Evolutionary conservation across 2,113 vertebrate species (phyloP).

Genomic region (Eurystomus gularis): DNA sequence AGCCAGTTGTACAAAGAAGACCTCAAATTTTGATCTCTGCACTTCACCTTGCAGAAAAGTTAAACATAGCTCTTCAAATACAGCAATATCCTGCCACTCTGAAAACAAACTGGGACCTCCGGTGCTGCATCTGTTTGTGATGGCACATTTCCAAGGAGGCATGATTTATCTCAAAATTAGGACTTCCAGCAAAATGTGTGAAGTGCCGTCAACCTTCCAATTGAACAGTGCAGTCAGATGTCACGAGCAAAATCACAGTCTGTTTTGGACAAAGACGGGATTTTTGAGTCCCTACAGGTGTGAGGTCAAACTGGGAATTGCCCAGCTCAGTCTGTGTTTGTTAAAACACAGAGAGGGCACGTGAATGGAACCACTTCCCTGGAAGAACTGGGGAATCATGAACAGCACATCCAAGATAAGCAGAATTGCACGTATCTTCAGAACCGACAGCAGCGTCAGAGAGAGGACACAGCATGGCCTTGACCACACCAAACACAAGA

Average conservation of each 20-base stretch:
- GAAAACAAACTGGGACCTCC: neutral
- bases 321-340: neutral
- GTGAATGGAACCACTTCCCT: neutral
- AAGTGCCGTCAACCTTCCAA: neutral
- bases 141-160: neutral
- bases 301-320: neutral
- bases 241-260: neutral
- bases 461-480: neutral
- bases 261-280: neutral
- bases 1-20: neutral
- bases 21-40: neutral
- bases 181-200: neutral
- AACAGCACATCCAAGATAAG: neutral
- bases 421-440: neutral
- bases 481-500: neutral
- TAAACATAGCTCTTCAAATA: neutral
- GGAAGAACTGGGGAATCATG: neutral
- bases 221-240: neutral
- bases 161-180: neutral
- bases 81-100: neutral
- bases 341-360: neutral
- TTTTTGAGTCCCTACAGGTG: neutral
- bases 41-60: neutral
- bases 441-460: neutral
- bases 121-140: neutral